phyloP scores from a whole-genome alignment of 2,888 invertebrate species.

The Chymomyza fuscimana region DNA sequence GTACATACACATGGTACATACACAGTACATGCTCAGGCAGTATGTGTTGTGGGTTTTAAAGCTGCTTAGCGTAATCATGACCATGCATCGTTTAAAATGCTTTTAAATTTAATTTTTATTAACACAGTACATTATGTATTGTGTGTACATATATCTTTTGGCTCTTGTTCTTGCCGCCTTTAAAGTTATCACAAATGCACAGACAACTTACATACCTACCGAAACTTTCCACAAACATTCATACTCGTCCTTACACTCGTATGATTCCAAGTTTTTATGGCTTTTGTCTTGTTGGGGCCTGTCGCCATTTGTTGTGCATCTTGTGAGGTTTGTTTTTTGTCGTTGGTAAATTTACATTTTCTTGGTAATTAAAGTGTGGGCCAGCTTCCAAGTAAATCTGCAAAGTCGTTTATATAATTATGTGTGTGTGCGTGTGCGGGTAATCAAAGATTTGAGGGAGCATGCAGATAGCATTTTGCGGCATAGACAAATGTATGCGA shows the following conservation, averaged over 20 bases:
- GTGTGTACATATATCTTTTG: conserved; percentile 8
- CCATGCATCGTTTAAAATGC: conserved; percentile 50
- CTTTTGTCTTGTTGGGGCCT: conserved; percentile 36
- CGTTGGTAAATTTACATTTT: conserved; percentile 72
- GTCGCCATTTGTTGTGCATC: conserved; percentile 29
- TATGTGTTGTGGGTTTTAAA: conserved; percentile 43
- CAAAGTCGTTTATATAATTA: conserved; percentile 69
- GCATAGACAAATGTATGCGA: conserved; percentile 45
- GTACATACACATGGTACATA: background rate
- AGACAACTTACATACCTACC: conserved; percentile 25
- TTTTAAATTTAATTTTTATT: conserved; percentile 57
- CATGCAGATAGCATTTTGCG: conserved; percentile 25
- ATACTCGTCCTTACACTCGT: conserved; percentile 5
- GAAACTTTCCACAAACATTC: conserved; percentile 6
- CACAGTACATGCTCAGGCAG: background rate
- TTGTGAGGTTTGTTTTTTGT: conserved; percentile 52
- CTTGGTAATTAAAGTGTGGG: conserved; percentile 71
- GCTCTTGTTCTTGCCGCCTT: conserved; percentile 34
- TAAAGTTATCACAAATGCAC: conserved; percentile 56
- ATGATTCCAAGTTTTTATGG: conserved; percentile 33
- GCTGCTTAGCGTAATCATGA: conserved; percentile 54
- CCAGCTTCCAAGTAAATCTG: conserved; percentile 21
- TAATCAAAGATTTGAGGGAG: conserved; percentile 52
- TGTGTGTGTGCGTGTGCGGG: conserved; percentile 60
- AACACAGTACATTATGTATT: conserved; percentile 34